Conservation (phyloP, 2,113 vertebrate genomes). For the Eretmochelys imbricata region DNA sequence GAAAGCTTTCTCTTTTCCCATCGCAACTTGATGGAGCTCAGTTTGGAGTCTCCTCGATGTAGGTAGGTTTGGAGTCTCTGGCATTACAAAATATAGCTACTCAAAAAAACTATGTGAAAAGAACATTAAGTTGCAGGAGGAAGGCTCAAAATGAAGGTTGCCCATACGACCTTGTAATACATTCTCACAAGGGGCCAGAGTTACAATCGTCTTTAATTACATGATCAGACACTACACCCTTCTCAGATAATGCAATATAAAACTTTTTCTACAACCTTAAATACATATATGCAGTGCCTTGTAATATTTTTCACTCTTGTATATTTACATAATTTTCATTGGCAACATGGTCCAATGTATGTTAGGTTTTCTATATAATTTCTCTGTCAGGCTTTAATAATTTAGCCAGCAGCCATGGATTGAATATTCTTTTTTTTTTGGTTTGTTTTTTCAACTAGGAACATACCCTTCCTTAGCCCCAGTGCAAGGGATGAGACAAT, state of each 20-base stretch:
- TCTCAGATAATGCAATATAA: background rate
- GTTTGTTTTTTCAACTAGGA: background rate
- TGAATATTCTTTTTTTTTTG: background rate
- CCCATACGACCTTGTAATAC: background rate
- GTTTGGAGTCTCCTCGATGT: background rate
- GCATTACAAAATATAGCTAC: fast-evolving
- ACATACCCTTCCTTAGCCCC: background rate
- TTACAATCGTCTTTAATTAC: background rate
- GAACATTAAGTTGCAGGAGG: background rate
- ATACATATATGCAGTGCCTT: background rate
- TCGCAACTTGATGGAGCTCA: fast-evolving
- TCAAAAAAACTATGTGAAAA: background rate
- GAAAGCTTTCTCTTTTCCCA: background rate
- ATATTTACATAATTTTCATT: background rate
- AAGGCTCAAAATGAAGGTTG: background rate
- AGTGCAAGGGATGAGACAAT: background rate
- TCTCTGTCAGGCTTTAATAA: background rate
- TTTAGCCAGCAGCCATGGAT: background rate
- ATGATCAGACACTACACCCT: background rate
- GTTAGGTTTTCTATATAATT: background rate
- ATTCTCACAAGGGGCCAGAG: no score
- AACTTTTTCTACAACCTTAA: background rate
- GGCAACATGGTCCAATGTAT: background rate
- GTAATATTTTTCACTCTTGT: background rate
- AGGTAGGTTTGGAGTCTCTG: fast-evolving